A percentile compares a stretch with the other conserved stretches of the same genome.
Conservation (phyloP, 2,113 vertebrate genomes). For the Oreocharis arfaki region DNA sequence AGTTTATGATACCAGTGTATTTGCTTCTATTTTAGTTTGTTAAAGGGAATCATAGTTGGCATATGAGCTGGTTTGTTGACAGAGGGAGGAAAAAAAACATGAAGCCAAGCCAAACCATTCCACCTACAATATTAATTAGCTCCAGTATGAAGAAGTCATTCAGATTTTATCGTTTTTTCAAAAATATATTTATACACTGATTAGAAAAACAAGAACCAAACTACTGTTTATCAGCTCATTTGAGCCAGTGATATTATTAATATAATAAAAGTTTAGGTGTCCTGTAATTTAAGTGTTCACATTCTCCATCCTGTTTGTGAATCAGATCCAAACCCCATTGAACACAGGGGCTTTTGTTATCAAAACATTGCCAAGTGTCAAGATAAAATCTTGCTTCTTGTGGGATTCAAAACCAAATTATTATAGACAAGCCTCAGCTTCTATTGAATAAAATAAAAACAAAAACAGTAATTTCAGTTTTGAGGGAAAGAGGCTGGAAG, state of each 20-base stretch:
- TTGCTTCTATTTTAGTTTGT: constrained; percentile 16
- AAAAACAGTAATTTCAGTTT: neutral
- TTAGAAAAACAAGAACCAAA: neutral
- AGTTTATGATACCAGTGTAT: neutral
- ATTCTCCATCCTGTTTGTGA: neutral
- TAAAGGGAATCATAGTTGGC: constrained; percentile 6
- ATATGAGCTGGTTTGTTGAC: constrained; percentile 32
- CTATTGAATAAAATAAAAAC: neutral
- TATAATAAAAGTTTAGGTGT: neutral
- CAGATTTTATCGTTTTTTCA: neutral
- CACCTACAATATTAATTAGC: constrained; percentile 33
- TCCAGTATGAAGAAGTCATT: neutral
- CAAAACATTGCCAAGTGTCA: neutral
- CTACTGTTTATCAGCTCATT: neutral
- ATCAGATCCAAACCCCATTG: neutral
- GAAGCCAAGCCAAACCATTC: constrained; percentile 27
- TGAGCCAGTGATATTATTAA: neutral
- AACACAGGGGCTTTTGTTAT: neutral
- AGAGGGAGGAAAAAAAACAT: neutral
- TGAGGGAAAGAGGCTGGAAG: neutral
- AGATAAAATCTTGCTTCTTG: neutral
- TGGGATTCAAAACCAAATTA: neutral
- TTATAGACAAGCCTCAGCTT: neutral
- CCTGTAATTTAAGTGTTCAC: neutral
- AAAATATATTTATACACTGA: neutral